Evolutionary conservation across 1,140 invertebrate genomes (phyloP), one percentile per base, ranked within the genome.

Genomic region (Cherax quadricarinatus): DNA sequence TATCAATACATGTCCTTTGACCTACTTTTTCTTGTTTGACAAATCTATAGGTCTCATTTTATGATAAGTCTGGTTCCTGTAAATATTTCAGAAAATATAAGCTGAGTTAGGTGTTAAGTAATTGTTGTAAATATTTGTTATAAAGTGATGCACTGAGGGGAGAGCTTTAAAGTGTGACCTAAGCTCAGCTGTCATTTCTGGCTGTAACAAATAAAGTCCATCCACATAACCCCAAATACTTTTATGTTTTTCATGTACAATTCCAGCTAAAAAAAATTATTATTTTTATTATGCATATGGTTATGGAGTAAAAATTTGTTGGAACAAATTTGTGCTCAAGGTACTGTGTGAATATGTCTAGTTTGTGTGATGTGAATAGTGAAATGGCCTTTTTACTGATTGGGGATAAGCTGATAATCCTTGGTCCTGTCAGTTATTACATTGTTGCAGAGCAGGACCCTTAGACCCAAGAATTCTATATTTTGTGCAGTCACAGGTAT

Each of bases 121-220:
- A 91, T 91, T 91, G 89, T 91, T 91, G 89, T 91, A 91, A 86
- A 91, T 91, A 91, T 79, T 84, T 85, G 82, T 91, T 85, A 85
- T 86, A 49, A 51, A 86, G 9, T 79, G 75, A 91, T 86, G 53
- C 89, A 86, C 51, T 62, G 66, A 78, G 12, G 49, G 70, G 83
- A 82, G 75, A 48, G 66, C 57, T 78, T 73, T n/a, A 30, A 66
- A 82, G 60, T 48, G 49, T 66, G 48, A 49, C 88, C 57, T 41
- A 83, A 82, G 80, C 88, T 83, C 88, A 89, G 79, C 79, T 89
- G 62, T 83, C 60, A 66, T 49, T 49, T 73, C 24, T 70, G 62
- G 48, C 78, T 81, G 41, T 82, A 89, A 82, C 62, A 62, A 53
- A 66, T 10, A 89, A 49, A 91, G 62, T 91, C 89, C 89, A 91